phyloP scores from a whole-genome alignment of 2,113 vertebrate species.

The Canis aureus region DNA sequence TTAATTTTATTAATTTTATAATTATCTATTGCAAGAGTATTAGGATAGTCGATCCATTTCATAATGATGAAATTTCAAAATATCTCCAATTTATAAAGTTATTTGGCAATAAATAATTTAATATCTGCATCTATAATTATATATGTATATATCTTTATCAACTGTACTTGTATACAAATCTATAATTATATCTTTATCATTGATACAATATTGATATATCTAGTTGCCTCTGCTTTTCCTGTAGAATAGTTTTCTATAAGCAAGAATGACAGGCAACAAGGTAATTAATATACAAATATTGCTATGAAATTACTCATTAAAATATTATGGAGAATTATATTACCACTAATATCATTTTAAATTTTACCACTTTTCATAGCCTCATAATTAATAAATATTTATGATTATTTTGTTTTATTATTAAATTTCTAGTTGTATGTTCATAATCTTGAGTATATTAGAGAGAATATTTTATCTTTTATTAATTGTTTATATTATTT shows the following conservation, averaged over 20 bases:
- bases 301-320: background rate
- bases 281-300: background rate
- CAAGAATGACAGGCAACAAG: background rate
- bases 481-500: background rate
- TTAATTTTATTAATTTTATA: background rate
- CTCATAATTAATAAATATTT: background rate
- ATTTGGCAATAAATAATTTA: background rate
- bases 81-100: background rate
- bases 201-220: background rate
- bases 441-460: background rate
- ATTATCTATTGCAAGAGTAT: background rate
- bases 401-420: background rate
- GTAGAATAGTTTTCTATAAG: background rate
- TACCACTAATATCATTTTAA: background rate
- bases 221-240: background rate
- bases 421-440: background rate
- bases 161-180: background rate
- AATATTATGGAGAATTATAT: background rate
- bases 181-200: background rate
- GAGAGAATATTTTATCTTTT: background rate
- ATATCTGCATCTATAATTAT: background rate
- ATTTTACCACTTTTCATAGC: background rate
- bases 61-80: background rate
- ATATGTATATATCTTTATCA: background rate
- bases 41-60: background rate